Percentiles rank a stretch among this genome's conserved stretches.
Evolutionary conservation across 1,140 invertebrate species (phyloP).

Genomic region (Bicyclus anynana): DNA sequence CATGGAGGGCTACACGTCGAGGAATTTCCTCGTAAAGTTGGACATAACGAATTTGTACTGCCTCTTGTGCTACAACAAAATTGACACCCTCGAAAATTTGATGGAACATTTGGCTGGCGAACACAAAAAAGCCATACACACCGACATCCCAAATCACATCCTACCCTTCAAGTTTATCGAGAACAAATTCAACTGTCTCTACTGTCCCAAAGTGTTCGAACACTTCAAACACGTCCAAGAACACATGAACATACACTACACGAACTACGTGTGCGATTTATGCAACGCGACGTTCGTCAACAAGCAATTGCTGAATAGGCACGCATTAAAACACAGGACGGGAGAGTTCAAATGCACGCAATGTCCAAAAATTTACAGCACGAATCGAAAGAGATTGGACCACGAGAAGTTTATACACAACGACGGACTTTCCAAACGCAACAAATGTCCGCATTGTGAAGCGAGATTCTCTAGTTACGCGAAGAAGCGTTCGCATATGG

Average conservation of each 20-base stretch:
- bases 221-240: slow-evolving; percentile 6
- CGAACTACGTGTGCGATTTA: slow-evolving; percentile 24
- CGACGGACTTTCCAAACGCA: background rate
- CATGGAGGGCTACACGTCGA: slow-evolving; percentile 7
- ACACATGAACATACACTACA: slow-evolving; percentile 26
- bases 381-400: background rate
- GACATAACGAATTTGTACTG: slow-evolving; percentile 38
- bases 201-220: slow-evolving; percentile 9
- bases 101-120: slow-evolving; percentile 24
- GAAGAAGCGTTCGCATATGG: background rate
- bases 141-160: slow-evolving; percentile 29
- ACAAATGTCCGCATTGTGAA: background rate
- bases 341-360: slow-evolving; percentile 24
- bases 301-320: slow-evolving; percentile 1
- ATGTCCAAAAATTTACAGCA: slow-evolving; percentile 36
- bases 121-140: slow-evolving; percentile 26
- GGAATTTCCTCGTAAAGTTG: slow-evolving; percentile 27
- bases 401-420: background rate
- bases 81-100: slow-evolving; percentile 9
- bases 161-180: slow-evolving; percentile 40
- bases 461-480: background rate
- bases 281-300: slow-evolving; percentile 17
- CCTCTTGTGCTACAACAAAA: slow-evolving; percentile 20
- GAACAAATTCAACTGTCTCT: slow-evolving; percentile 16
- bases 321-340: slow-evolving; percentile 6